These are phyloP conservation scores for Porites evermanni DNA, from an alignment of 92 coral and sea anemone genomes.

Conservation along the genomic window DNA sequence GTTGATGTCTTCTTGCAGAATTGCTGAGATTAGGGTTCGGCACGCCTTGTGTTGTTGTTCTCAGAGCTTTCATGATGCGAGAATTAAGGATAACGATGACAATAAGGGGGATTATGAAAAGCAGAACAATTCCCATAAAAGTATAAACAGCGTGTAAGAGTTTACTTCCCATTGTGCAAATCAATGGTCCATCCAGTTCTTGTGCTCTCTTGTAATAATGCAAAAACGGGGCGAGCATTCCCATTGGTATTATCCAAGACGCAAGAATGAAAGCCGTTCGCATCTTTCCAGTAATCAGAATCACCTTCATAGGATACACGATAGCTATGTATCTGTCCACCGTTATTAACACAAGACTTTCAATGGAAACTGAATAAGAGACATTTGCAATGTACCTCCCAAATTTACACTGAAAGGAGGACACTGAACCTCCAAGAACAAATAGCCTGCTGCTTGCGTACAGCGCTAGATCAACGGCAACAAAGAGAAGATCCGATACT, in stretches of 20 bases:
- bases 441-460: neutral
- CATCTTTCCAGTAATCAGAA: neutral
- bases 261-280: neutral
- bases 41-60: neutral
- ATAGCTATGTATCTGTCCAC: constrained; percentile 3
- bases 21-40: neutral
- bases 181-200: neutral
- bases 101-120: neutral
- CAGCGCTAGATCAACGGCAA: neutral
- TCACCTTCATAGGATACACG: neutral
- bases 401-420: neutral
- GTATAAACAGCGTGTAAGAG: neutral
- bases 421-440: neutral
- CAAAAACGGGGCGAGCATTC: neutral
- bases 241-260: constrained; percentile 2
- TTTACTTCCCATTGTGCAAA: neutral
- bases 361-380: neutral
- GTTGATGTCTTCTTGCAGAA: neutral
- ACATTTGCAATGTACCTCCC: neutral
- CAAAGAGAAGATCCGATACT: constrained; percentile 1
- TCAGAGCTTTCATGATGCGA: constrained; percentile 7
- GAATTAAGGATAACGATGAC: neutral
- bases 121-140: neutral
- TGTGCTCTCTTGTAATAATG: neutral
- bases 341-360: constrained; percentile 4